Evolutionary conservation across 2,888 invertebrate genomes (phyloP).

Genomic region (Tolmerus cingulatus): DNA sequence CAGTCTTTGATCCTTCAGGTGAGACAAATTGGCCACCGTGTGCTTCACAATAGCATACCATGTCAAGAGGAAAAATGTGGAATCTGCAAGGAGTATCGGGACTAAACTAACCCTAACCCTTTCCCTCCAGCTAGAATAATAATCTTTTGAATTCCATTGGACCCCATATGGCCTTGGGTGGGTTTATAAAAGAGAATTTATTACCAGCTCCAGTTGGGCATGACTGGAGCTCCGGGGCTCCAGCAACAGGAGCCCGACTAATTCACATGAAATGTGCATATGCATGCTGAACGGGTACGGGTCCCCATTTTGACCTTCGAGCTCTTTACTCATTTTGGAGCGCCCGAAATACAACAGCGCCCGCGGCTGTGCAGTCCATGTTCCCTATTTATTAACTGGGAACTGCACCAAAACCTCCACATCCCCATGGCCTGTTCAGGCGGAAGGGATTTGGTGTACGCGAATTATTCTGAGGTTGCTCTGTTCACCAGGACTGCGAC

Average conservation of each 20-base stretch:
- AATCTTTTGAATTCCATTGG: neutral
- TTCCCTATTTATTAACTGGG: neutral
- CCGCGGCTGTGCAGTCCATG: neutral
- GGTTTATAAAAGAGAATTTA: neutral
- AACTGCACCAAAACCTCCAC: neutral
- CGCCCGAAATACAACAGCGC: neutral
- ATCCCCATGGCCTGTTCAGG: neutral
- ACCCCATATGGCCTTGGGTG: neutral
- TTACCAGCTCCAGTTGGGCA: neutral
- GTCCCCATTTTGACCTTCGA: neutral
- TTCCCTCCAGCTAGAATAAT: neutral
- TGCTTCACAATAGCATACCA: neutral
- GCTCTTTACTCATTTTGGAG: neutral
- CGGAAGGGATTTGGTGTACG: neutral
- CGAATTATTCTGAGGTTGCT: neutral
- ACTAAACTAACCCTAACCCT: neutral
- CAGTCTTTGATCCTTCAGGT: neutral
- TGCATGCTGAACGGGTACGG: neutral
- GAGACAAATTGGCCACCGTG: neutral
- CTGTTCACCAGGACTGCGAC: neutral
- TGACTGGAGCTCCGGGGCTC: neutral
- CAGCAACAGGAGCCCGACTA: neutral
- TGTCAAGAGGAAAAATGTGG: neutral
- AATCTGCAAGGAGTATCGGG: neutral
- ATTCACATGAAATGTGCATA: neutral